Percentiles rank a stretch among this genome's conserved stretches.
These are phyloP conservation scores for Rhinella marina DNA, from an alignment of 2,797 vertebrate genomes.

Conservation along the genomic window DNA sequence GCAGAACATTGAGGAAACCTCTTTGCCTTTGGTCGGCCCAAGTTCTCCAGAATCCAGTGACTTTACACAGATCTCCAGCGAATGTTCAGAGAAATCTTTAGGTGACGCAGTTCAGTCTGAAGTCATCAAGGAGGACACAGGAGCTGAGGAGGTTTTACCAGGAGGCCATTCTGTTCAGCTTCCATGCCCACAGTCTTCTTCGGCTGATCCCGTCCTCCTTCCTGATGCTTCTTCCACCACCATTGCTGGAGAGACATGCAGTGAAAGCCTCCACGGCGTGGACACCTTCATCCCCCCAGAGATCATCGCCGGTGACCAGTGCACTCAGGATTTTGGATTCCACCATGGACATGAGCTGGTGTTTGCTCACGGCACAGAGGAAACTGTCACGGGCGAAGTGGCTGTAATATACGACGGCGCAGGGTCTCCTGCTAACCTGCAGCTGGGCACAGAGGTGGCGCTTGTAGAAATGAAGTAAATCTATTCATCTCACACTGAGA, in stretches of 20 bases:
- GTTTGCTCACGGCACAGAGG: conserved; percentile 81
- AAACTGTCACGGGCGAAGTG: conserved; percentile 73
- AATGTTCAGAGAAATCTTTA: not conserved
- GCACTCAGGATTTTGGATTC: conserved; percentile 65
- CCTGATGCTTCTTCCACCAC: not conserved
- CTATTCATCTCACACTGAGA: conserved; percentile 64
- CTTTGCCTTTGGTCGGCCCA: not conserved
- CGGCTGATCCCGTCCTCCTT: not conserved
- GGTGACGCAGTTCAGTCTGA: not conserved
- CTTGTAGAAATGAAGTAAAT: conserved; percentile 76
- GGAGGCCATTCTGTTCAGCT: not conserved
- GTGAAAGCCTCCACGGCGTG: not conserved
- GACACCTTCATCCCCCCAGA: not conserved
- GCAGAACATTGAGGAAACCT: not conserved
- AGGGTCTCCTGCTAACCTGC: conserved; percentile 76
- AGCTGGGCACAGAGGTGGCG: conserved; percentile 79
- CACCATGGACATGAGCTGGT: conserved; percentile 72
- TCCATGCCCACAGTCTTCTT: not conserved
- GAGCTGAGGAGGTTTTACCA: not conserved
- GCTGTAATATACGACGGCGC: conserved; percentile 77
- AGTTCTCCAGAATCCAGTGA: not conserved
- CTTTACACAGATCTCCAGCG: not conserved
- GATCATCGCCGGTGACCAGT: not conserved
- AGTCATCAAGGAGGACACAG: not conserved
- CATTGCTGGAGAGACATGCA: not conserved